A percentile compares a stretch with the other conserved stretches of the same genome.
phyloP scores from a whole-genome alignment of 1,140 invertebrate species.

The Trichoplusia ni region DNA sequence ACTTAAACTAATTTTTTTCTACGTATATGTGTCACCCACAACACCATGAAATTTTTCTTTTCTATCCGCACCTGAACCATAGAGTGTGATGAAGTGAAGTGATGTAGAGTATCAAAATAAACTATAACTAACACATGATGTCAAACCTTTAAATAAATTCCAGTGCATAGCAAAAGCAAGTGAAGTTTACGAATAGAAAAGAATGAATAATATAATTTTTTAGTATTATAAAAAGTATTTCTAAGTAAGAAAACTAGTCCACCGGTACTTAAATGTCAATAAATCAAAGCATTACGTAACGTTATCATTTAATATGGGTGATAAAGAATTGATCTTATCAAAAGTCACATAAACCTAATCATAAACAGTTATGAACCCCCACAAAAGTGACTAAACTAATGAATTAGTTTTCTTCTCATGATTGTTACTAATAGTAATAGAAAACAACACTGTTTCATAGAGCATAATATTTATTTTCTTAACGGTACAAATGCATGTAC shows the following conservation, averaged over 20 bases:
- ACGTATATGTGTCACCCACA: conserved; percentile 81
- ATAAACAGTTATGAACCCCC: too few species aligned
- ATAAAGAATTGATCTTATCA: too few species aligned
- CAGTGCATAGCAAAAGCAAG: not conserved
- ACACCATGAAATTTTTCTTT: conserved; percentile 80
- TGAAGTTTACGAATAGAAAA: not conserved
- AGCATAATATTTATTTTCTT: not conserved
- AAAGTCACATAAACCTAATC: too few species aligned
- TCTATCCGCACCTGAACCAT: conserved; percentile 59
- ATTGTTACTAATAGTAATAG: too few species aligned
- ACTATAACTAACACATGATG: conserved; percentile 28
- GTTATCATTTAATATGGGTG: too few species aligned
- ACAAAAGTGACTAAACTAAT: too few species aligned
- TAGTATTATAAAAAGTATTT: too few species aligned
- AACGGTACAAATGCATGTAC: conserved; percentile 19
- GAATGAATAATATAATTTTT: not conserved
- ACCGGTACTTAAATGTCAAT: too few species aligned
- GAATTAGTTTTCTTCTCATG: too few species aligned
- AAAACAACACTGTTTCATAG: conserved; percentile 14
- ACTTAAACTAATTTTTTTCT: conserved; percentile 79
- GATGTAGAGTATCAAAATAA: conserved; percentile 37
- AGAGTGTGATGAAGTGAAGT: conserved; percentile 66
- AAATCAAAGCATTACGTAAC: too few species aligned
- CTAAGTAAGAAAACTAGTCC: too few species aligned
- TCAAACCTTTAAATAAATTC: not conserved